Percentiles rank a stretch among this genome's conserved stretches.
These are phyloP conservation scores for Hylomyscus alleni DNA, from an alignment of 2,797 vertebrate species.

Conservation along the genomic window DNA sequence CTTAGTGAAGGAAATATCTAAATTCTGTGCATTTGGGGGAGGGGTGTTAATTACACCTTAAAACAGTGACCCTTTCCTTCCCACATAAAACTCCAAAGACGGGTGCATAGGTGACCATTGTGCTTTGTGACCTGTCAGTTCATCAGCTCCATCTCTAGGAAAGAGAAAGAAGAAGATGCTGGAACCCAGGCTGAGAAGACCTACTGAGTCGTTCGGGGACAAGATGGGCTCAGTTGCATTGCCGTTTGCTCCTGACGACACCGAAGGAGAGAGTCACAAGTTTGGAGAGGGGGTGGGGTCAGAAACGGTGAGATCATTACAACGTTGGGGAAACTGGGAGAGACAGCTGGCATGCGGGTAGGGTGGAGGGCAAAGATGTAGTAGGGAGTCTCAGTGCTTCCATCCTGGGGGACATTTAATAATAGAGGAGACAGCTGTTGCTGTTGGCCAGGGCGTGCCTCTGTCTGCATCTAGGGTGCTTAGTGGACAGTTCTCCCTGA, in stretches of 20 bases:
- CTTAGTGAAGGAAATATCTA: background rate
- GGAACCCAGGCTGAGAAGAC: background rate
- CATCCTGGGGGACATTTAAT: conserved; percentile 77
- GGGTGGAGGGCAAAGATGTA: conserved; percentile 54
- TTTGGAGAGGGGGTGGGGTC: background rate
- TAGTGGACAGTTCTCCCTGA: background rate
- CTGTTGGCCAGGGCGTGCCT: conserved; percentile 45
- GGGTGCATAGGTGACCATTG: background rate
- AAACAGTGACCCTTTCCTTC: conserved; percentile 15
- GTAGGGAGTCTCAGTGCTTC: conserved; percentile 21
- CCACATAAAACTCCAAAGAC: background rate
- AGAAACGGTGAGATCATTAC: background rate
- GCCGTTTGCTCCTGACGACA: background rate
- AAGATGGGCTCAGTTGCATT: background rate
- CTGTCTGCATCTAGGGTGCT: conserved; percentile 45
- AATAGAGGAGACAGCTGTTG: conserved; percentile 80
- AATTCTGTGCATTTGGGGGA: background rate
- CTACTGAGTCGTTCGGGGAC: background rate
- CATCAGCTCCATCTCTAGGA: background rate
- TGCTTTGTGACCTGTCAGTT: background rate
- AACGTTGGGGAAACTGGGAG: background rate
- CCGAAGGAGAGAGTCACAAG: background rate
- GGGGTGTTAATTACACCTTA: background rate
- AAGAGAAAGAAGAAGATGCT: background rate
- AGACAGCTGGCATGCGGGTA: conserved; percentile 68